These are phyloP conservation scores for Oceanodroma tethys DNA, from an alignment of 2,113 vertebrate species.

Conservation along the genomic window DNA sequence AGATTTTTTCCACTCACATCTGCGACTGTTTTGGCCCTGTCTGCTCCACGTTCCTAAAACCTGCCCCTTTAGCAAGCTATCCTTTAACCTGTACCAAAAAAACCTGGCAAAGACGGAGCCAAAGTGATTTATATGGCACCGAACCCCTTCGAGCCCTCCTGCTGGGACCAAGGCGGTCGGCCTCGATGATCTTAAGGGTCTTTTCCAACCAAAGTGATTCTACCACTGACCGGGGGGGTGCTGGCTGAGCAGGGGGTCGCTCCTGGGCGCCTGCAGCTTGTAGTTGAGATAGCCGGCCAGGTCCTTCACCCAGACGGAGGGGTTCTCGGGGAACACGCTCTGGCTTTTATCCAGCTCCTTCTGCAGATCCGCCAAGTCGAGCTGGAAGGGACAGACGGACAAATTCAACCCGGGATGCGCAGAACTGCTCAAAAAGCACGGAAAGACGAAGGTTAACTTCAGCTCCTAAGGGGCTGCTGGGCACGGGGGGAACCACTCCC, in stretches of 20 bases:
- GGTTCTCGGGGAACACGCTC: constrained; percentile 86
- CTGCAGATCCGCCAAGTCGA: constrained; percentile 84
- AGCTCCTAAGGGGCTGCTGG: not conserved
- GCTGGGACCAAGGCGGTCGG: rapidly evolving
- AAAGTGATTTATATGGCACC: not conserved
- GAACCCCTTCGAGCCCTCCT: not conserved
- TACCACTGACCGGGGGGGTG: constrained; percentile 86
- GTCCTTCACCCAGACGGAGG: constrained; percentile 95
- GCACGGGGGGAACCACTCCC: not conserved
- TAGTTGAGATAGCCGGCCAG: constrained; percentile 94
- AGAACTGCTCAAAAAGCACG: rapidly evolving
- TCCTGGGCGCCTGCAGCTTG: constrained; percentile 82
- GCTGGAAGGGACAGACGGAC: constrained; percentile 12
- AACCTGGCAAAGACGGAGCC: not conserved
- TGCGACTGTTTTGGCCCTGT: not conserved
- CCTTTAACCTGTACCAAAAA: not conserved
- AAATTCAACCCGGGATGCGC: rapidly evolving
- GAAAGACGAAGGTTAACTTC: no score
- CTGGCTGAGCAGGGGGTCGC: constrained; percentile 87
- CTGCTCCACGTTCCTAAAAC: rapidly evolving
- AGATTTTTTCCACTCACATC: not conserved
- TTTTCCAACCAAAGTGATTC: no score
- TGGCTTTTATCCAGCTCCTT: constrained; percentile 88
- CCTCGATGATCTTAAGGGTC: not conserved
- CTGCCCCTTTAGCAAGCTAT: rapidly evolving